Evolutionary conservation across 2,797 vertebrate species (phyloP), one percentile per base, ranked within the genome.

Genomic region (Loris lydekkerianus): DNA sequence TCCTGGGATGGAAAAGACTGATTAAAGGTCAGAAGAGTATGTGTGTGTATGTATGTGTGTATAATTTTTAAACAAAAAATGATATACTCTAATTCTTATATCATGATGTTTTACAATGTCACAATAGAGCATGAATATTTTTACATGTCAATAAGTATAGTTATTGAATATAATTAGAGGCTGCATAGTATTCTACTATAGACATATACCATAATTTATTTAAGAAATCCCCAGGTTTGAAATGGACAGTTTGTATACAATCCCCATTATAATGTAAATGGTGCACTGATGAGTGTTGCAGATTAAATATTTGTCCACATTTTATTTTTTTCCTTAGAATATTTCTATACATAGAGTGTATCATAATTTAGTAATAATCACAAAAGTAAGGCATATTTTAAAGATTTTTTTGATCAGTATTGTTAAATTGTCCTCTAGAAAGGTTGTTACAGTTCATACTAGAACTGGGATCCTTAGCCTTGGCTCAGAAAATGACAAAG

Each of bases 331-430:
- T 81, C 60, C 65, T 88, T 90, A n/a, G 73, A 85, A 53, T 94
- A 93, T 75, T 95, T 96, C 88, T 94, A 81, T 93, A 96, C 93
- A 86, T 93, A 80, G 83, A 94, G 95, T 37, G 43, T 91, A 77
- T 81, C 70, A 81, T 82, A 95, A 95, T 56, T 91, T 92, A 94
- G 73, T 80, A 37, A 80, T 37, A 61, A 73, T 49, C 86, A 91
- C 63, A 77, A 96, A 58, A 92, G 43, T 40, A n/a, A 88, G 56
- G 65, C 75, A 40, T 75, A 92, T 78, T 72, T 85, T 70, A 93
- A 96, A 76, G 78, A 78, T 27, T 75, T 83, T 91, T 94, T 72
- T 91, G 31, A 87, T 82, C 31, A 17, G 70, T 78, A 49, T 53
- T 58, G 58, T 97, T 85, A 78, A 65, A 76, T 11, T 83, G 75